These are phyloP conservation scores for Limnothrissa miodon DNA, from an alignment of 2,113 vertebrate genomes.

Conservation along the genomic window DNA sequence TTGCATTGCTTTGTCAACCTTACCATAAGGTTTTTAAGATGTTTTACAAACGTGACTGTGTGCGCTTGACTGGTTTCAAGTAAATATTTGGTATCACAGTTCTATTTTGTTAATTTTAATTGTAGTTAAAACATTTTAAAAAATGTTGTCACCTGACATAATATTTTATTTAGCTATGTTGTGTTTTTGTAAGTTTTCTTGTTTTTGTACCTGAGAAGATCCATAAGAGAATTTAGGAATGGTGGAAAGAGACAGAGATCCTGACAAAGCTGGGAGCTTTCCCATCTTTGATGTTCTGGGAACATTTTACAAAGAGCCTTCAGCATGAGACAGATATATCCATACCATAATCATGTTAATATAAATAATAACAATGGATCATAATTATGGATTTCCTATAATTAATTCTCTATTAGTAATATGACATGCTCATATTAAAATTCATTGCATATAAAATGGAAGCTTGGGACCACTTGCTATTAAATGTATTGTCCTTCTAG, in stretches of 20 bases:
- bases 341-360: neutral
- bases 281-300: neutral
- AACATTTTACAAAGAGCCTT: neutral
- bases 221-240: neutral
- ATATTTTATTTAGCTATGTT: slow-evolving; percentile 17
- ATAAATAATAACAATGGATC: neutral
- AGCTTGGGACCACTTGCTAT: neutral
- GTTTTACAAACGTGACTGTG: slow-evolving; percentile 57
- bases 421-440: neutral
- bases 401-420: too few species aligned
- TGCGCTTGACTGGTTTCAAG: slow-evolving; percentile 80
- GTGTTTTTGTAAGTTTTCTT: neutral
- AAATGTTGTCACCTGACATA: slow-evolving; percentile 40
- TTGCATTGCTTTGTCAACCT: slow-evolving; percentile 13
- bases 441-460: neutral
- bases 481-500: neutral
- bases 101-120: slow-evolving; percentile 60
- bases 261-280: slow-evolving; percentile 25
- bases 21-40: slow-evolving; percentile 34
- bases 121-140: slow-evolving; percentile 51
- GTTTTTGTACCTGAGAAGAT: neutral
- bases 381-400: neutral
- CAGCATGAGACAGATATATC: neutral
- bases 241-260: slow-evolving; percentile 16
- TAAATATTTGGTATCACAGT: slow-evolving; percentile 53